Percentiles rank a stretch among this genome's conserved stretches.
Evolutionary conservation across 1,140 invertebrate species (phyloP).

Genomic region (Oedothorax gibbosus): DNA sequence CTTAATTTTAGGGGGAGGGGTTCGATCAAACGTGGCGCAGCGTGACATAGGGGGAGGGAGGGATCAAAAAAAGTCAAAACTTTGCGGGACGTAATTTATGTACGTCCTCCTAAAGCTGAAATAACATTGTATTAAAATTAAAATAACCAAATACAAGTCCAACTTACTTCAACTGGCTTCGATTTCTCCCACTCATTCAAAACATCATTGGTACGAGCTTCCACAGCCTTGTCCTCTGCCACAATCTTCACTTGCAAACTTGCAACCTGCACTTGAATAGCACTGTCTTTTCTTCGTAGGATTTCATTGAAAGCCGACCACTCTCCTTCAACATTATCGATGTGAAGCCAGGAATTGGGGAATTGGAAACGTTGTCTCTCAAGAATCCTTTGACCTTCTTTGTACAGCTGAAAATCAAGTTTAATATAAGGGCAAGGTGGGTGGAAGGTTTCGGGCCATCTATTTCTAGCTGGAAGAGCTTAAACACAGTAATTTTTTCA

Average conservation of each 20-base stretch:
- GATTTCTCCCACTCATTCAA: constrained; percentile 95
- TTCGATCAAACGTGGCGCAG: too few relatives aligned
- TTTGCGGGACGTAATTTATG: too few relatives aligned
- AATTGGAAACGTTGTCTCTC: constrained; percentile 98
- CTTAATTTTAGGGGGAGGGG: too few relatives aligned
- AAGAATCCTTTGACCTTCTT: constrained; percentile 95
- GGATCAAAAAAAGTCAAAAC: too few relatives aligned
- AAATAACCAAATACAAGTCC: too few relatives aligned
- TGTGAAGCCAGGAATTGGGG: constrained; percentile 95
- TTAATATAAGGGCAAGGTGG: too few relatives aligned
- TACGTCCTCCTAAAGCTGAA: too few relatives aligned
- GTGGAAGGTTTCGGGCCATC: too few relatives aligned
- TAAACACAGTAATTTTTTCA: too few relatives aligned
- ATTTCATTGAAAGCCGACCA: constrained; percentile 99
- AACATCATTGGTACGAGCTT: constrained; percentile 92
- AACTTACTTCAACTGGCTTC: constrained; percentile 89
- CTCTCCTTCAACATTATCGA: constrained; percentile 99
- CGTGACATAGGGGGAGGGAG: too few relatives aligned
- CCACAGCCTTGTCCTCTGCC: constrained; percentile 98
- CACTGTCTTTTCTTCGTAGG: constrained; percentile 96
- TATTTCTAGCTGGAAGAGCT: too few relatives aligned
- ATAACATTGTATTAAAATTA: too few relatives aligned
- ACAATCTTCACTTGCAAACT: constrained; percentile 99
- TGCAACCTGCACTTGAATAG: constrained; percentile 96
- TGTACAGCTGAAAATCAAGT: constrained; percentile 70